Percentiles rank a stretch among this genome's conserved stretches.
These are phyloP conservation scores for Lepidotrigona ventralis DNA, from an alignment of 1,140 invertebrate genomes.

Conservation along the genomic window DNA sequence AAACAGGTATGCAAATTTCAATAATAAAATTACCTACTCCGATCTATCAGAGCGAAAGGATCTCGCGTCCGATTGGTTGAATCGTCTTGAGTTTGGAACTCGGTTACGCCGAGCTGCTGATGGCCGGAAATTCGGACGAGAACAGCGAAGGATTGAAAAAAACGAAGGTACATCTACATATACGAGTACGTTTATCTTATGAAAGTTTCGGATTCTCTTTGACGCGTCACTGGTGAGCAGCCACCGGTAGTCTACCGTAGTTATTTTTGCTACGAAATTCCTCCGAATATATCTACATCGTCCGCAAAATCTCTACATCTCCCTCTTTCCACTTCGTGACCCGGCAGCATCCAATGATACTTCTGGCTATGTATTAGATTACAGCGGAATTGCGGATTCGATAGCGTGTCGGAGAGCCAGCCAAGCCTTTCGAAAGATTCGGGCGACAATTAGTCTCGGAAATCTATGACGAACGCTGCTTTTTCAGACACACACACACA, in stretches of 20 bases:
- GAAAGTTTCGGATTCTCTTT: constrained; percentile 60
- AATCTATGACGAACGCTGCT: constrained; percentile 15
- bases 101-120: constrained; percentile 8
- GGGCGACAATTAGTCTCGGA: constrained; percentile 31
- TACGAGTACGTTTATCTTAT: constrained; percentile 38
- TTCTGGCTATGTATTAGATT: constrained; percentile 63
- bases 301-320: constrained; percentile 74
- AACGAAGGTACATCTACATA: background rate
- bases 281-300: constrained; percentile 77
- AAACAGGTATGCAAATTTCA: background rate
- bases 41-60: background rate
- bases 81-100: constrained; percentile 8
- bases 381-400: constrained; percentile 54
- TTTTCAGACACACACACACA: background rate
- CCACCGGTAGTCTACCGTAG: constrained; percentile 65
- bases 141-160: constrained; percentile 39
- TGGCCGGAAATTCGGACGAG: constrained; percentile 37
- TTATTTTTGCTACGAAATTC: constrained; percentile 79
- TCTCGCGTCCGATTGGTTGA: background rate
- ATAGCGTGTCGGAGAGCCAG: constrained; percentile 19
- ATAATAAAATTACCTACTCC: background rate
- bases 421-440: constrained; percentile 44
- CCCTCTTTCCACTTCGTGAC: constrained; percentile 62
- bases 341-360: constrained; percentile 24
- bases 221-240: constrained; percentile 48